A percentile compares a stretch with the other conserved stretches of the same genome.
Conservation (phyloP, 2,888 invertebrate species). For the Protophormia terraenovae region DNA sequence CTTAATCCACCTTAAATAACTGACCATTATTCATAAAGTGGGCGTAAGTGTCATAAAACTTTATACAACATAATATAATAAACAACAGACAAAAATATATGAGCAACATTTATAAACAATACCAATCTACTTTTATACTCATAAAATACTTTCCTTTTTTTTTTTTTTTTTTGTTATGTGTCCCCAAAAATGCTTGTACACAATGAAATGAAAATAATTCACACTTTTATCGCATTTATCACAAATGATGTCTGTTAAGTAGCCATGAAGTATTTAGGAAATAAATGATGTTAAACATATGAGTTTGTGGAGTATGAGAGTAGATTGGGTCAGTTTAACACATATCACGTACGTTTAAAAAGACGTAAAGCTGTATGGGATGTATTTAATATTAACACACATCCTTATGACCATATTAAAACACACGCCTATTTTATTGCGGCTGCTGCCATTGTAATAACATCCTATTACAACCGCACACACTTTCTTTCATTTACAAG, state of each 20-base stretch:
- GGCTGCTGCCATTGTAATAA: slow-evolving; percentile 5
- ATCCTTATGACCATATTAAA: slow-evolving; percentile 46
- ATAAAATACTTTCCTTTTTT: not conserved
- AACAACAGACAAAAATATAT: slow-evolving; percentile 48
- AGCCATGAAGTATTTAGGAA: slow-evolving; percentile 63
- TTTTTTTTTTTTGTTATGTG: not conserved
- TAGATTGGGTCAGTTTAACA: slow-evolving; percentile 42
- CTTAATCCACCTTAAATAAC: slow-evolving; percentile 50
- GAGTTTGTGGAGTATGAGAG: not conserved
- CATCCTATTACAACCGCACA: not conserved
- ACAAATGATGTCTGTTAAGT: slow-evolving; percentile 62
- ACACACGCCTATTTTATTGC: slow-evolving; percentile 47
- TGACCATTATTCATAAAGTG: slow-evolving; percentile 56
- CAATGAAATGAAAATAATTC: slow-evolving; percentile 59
- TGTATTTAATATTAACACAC: slow-evolving; percentile 54
- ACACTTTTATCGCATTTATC: slow-evolving; percentile 64
- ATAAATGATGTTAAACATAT: slow-evolving; percentile 51
- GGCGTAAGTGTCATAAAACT: slow-evolving; percentile 63
- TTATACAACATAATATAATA: slow-evolving; percentile 58
- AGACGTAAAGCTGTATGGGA: not conserved
- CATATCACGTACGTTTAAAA: slow-evolving; percentile 16
- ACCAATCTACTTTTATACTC: not conserved
- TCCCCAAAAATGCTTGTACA: not conserved
- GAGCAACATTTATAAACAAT: slow-evolving; percentile 38
- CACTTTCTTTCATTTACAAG: not conserved